Evolutionary conservation across 2,113 vertebrate species (phyloP).

Genomic region (Atlantisia rogersi): DNA sequence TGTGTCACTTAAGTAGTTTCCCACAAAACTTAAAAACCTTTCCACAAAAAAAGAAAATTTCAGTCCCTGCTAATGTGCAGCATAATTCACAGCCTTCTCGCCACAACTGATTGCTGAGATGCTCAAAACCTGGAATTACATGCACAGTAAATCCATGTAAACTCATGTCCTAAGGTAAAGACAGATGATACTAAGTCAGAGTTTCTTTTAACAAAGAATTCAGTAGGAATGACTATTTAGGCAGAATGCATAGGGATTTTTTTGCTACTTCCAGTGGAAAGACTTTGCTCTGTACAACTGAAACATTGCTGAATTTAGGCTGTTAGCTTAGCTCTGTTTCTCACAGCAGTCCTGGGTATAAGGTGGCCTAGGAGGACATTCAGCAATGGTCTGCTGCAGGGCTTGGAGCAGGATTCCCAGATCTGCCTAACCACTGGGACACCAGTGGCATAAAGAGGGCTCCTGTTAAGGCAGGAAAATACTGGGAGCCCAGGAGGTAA

Average conservation of each 20-base stretch:
- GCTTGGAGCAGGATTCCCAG: not conserved
- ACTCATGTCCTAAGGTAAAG: not conserved
- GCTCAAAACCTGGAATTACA: not conserved
- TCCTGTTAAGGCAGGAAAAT: not conserved
- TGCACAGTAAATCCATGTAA: not conserved
- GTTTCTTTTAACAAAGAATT: not conserved
- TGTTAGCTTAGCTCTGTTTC: not conserved
- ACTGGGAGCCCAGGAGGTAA: not conserved
- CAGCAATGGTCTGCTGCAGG: not conserved
- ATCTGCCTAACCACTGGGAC: not conserved
- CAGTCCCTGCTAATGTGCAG: rapidly evolving
- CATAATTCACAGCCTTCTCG: not conserved
- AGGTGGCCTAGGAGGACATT: not conserved
- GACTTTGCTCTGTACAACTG: not conserved
- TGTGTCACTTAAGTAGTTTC: not conserved
- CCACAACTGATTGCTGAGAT: not conserved
- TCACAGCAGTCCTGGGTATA: not conserved
- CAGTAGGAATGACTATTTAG: not conserved
- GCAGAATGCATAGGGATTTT: not conserved
- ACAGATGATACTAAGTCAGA: not conserved
- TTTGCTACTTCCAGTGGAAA: not conserved
- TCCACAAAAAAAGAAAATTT: not conserved
- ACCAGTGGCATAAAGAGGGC: not conserved
- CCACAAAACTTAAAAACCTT: not conserved
- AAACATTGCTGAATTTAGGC: not conserved